Evolutionary conservation across 1,140 invertebrate species (phyloP).

Genomic region (Bicyclus anynana): DNA sequence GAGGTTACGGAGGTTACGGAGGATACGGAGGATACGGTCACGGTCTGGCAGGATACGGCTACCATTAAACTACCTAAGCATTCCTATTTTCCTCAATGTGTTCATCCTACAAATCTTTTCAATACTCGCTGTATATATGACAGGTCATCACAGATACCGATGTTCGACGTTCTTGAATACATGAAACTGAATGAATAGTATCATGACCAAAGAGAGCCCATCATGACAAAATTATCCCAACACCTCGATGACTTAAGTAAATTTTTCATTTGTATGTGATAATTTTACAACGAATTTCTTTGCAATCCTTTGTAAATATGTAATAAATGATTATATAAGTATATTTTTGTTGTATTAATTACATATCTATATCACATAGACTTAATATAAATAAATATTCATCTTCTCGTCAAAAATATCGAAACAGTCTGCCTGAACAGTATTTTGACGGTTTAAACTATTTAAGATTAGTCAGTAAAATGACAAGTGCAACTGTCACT

Average conservation of each 20-base stretch:
- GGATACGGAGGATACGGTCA: slow-evolving; percentile 28
- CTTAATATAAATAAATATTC: too few relatives aligned
- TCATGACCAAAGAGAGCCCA: slow-evolving; percentile 10
- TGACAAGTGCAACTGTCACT: too few relatives aligned
- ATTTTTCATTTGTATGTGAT: slow-evolving; percentile 19
- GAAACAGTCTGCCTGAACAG: too few relatives aligned
- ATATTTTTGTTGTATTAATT: neutral
- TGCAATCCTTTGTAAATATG: slow-evolving; percentile 39
- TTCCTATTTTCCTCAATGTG: slow-evolving; percentile 19
- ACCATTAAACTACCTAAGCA: slow-evolving; percentile 34
- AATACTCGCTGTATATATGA: slow-evolving; percentile 16
- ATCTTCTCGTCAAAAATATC: too few relatives aligned
- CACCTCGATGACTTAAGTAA: too few relatives aligned
- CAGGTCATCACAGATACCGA: too few relatives aligned
- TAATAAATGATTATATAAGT: slow-evolving; percentile 27
- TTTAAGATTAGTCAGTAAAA: too few relatives aligned
- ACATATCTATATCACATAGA: neutral
- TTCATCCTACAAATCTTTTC: slow-evolving; percentile 13
- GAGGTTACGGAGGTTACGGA: slow-evolving; percentile 24
- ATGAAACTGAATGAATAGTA: too few relatives aligned
- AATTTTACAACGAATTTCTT: slow-evolving; percentile 37
- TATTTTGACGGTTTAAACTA: too few relatives aligned
- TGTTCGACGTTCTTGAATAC: too few relatives aligned
- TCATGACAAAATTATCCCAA: slow-evolving; percentile 8
- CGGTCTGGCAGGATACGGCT: slow-evolving; percentile 36